phyloP scores from a whole-genome alignment of 1,140 invertebrate species.

The Drosophila kurseongensis region DNA sequence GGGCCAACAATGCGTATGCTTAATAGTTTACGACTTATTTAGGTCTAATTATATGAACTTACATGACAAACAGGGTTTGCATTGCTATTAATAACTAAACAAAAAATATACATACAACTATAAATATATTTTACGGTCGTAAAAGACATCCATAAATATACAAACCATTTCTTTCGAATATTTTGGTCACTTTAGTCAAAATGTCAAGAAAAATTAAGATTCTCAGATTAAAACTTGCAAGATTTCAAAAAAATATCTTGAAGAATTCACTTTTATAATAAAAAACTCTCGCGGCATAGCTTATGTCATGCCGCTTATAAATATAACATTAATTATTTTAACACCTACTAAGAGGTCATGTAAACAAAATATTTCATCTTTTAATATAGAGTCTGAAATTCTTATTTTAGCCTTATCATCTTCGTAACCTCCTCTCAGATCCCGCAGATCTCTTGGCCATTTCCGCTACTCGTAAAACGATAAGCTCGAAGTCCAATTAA shows the following conservation, averaged over 20 bases:
- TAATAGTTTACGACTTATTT: slow-evolving; percentile 32
- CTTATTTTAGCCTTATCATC: slow-evolving; percentile 10
- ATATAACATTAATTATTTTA: slow-evolving; percentile 18
- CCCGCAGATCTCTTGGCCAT: slow-evolving; percentile 14
- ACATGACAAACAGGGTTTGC: not conserved
- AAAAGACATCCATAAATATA: too few species aligned
- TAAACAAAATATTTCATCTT: slow-evolving; percentile 8
- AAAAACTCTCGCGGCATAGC: too few species aligned
- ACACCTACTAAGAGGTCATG: slow-evolving; percentile 18
- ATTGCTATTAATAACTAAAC: not conserved
- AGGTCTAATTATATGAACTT: not conserved
- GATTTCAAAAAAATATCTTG: too few species aligned
- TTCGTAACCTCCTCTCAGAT: not conserved
- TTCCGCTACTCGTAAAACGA: slow-evolving; percentile 42
- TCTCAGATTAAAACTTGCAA: too few species aligned
- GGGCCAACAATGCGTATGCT: slow-evolving; percentile 50
- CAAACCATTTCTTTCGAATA: too few species aligned
- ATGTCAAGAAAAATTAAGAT: too few species aligned
- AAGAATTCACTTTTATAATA: too few species aligned
- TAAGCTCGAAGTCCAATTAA: slow-evolving; percentile 26
- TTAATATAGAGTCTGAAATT: not conserved
- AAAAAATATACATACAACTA: not conserved
- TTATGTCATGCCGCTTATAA: not conserved
- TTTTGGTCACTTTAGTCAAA: too few species aligned
- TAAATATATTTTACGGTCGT: too few species aligned